Base-by-base conservation (phyloP, 2,797 vertebrate genomes). In the Urosaurus nigricauda region DNA sequence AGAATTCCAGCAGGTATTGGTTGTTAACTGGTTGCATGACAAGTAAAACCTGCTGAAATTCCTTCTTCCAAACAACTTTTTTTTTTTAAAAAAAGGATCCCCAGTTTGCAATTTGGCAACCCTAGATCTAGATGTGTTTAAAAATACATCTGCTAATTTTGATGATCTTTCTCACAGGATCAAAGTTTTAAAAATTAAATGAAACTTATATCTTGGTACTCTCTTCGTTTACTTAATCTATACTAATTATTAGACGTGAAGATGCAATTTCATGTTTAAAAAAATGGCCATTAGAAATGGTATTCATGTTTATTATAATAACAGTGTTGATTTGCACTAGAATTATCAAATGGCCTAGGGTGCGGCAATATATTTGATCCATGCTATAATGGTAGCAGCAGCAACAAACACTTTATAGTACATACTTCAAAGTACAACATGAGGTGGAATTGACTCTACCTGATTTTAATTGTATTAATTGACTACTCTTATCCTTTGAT, bases 121-220 rank as follows among this genome's bases (percentile, higher is more conserved):
- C 56, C 56, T 58, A 58, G 16, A 16, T 58, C 17, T 58, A 35
- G 4, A 35, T 63, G 35, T 63, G 24, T 81, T 37, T 58, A 63
- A 80, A 37, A 81, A 24, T 58, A 26, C 9, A 35, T 12, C 21
- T 60, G 8, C 79, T 81, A 56, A 4, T 14, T 81, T 21, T 81
- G 21, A 81, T 37, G 19, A 24, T 81, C 19, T 60, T 81, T n/a
- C 19, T 37, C 13, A 24, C 32, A 60, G 9, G 11, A 63, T 88
- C 53, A 35, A 83, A 79, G 3, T 84, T 84, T 0, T 0, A 43
- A 43, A 51, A 32, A 51, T 14, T 37, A 11, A 88, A 29, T 90
- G 17, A 74, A 24, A 29, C 14, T 94, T 93, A 90, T 40, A 29
- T 35, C 79, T 88, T 92, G 89, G 68, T 89, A 92, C 91, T 65